Evolutionary conservation across 1,140 invertebrate genomes (phyloP), one percentile per base, ranked within the genome.

Genomic region (Tachypleus tridentatus): DNA sequence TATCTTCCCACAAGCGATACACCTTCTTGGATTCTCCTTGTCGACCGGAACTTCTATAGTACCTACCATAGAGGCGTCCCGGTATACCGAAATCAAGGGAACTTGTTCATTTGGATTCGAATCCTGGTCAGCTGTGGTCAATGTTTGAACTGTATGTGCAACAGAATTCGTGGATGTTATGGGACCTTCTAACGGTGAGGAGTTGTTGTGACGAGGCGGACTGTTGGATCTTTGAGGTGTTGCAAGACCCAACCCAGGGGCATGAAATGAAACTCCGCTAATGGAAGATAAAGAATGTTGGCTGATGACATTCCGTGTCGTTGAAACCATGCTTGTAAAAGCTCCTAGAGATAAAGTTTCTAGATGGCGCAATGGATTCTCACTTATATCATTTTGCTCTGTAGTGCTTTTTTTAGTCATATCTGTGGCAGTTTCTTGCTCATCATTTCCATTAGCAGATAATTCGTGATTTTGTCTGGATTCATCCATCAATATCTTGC

Each of bases 1-100:
- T 70, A 91, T 83, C 77, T 95, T 94, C 8, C 89, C 91, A 75
- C 94, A 98, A 10, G 89, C 88, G 3, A 87, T 86, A 76, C 94
- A 98, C 70, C 88, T 85, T 4, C 89, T 80, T 0, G 90, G 89
- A 74, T 91, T 89, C 65, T 87, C 85, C 72, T 84, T 86, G 75
- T 92, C 91, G 11, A 94, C 83, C 5, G 93, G 92, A 11, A 95
- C 86, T 11, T 78, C 74, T 9, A 74, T 61, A 29, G 66, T 54
- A n/a, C 72, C 70, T 4, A 69, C 63, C 29, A 29, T 29, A 29
- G 29, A 29, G 29, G 29, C 29, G 61, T 74, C 73, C 49, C 73
- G 67, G 53, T 66, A 74, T 8, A 68, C 59, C 4, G 72, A 66
- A 48, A 72, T 57, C n/a, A 70, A 47, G 1, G 64, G 63, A 29